Base-by-base conservation (phyloP, 2,888 invertebrate genomes). In the Agonopterix alstromeriana region DNA sequence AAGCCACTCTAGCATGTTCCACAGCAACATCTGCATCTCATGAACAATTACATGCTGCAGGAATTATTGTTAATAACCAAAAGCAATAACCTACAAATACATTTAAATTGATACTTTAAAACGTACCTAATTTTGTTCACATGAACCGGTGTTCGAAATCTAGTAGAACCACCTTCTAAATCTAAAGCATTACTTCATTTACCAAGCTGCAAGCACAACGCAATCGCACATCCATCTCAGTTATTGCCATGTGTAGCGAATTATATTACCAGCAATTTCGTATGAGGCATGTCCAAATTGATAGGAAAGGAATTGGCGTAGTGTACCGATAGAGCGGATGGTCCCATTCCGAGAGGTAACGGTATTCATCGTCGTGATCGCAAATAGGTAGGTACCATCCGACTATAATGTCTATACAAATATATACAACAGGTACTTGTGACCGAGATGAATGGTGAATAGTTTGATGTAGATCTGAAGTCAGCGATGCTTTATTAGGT, bases 321-420 rank as follows among this genome's bases (percentile, higher is more conserved):
- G 46, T 43, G 41, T 38, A 35, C 43, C 36, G 47, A 46, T 45
- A 45, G 10, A 80, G 58, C 82, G 79, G 78, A 71, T 76, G 84
- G 77, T 79, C 83, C 70, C 85, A 86, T 86, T 86, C 81, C 81
- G 53, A 50, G 50, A 49, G 55, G 57, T 85, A 84, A 84, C 86
- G 85, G 85, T 77, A 80, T 66, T 56, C 54, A 56, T 64, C 56
- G 57, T 65, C 63, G 65, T 62, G 67, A 65, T 75, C 61, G 77
- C 73, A 65, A 79, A 80, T 62, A 5, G 27, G 27, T 62, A 5
- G 27, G 27, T 27, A 63, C 54, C 55, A 56, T 60, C 59, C 59
- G 27, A 56, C 56, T 38, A 38, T 38, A n/a, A 27, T 27, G 27
- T 27, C 27, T 27, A 27, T 27, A 27, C 27, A 27, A 27, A 27